phyloP scores from a whole-genome alignment of 2,888 invertebrate genomes.

The Parasteatoda lunata region DNA sequence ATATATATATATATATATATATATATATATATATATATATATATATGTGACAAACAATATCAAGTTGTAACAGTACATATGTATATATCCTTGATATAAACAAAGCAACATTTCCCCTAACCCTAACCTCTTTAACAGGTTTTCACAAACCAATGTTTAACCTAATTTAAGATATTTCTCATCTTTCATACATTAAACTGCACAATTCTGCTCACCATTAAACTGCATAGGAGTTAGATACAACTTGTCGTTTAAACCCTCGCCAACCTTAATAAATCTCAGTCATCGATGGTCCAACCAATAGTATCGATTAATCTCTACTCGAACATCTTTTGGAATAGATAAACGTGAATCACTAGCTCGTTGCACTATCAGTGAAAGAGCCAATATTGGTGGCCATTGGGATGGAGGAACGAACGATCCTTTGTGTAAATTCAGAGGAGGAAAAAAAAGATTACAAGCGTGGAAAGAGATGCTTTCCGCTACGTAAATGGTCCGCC shows the following conservation, averaged over 20 bases:
- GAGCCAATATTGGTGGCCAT: background rate
- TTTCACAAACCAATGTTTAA: too few species aligned
- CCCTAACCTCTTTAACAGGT: too few species aligned
- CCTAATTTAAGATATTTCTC: too few species aligned
- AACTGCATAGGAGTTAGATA: too few species aligned
- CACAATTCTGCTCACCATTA: too few species aligned
- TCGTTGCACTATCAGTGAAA: slow-evolving; percentile 14
- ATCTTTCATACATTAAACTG: too few species aligned
- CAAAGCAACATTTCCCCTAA: too few species aligned
- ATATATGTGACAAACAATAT: background rate
- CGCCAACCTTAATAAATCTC: too few species aligned
- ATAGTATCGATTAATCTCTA: background rate
- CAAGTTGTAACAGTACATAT: background rate
- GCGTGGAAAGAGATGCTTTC: background rate
- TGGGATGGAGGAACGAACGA: slow-evolving; percentile 12
- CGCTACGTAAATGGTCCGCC: background rate
- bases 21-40: background rate
- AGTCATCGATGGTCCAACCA: too few species aligned
- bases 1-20: slow-evolving; percentile 1
- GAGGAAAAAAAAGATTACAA: background rate
- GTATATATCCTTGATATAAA: too few species aligned
- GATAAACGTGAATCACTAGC: slow-evolving; percentile 19
- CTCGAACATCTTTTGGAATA: background rate
- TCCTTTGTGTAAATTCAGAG: slow-evolving; percentile 25
- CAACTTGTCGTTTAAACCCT: too few species aligned